phyloP scores from a whole-genome alignment of 2,113 vertebrate species.

The Pantherophis guttatus region DNA sequence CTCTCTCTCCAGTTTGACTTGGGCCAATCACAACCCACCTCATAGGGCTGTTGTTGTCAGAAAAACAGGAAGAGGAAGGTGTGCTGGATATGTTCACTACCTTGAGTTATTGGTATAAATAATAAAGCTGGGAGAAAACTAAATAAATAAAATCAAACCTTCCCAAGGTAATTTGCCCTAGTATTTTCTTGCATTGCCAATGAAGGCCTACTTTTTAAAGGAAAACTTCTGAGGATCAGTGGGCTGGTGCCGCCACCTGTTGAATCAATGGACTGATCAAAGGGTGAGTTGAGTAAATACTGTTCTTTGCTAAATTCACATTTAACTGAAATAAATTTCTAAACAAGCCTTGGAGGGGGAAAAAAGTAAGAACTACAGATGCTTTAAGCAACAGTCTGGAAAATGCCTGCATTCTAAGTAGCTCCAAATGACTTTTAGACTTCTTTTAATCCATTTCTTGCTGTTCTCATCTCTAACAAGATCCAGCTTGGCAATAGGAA shows the following conservation, averaged over 20 bases:
- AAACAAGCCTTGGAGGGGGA: background rate
- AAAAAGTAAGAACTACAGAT: background rate
- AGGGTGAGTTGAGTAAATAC: background rate
- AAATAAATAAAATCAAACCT: background rate
- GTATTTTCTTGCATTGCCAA: too few species aligned
- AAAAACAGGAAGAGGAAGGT: background rate
- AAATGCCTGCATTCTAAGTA: background rate
- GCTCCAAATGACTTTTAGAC: background rate
- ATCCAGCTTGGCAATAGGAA: background rate
- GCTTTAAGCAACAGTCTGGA: background rate
- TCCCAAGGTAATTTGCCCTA: background rate
- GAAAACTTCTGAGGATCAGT: background rate
- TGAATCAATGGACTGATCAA: background rate
- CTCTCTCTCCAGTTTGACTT: background rate
- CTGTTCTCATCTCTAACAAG: slow-evolving; percentile 15
- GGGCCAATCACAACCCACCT: background rate
- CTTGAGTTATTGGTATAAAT: background rate
- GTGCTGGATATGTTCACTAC: background rate
- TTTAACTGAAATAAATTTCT: background rate
- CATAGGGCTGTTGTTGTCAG: background rate
- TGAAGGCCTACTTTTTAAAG: background rate
- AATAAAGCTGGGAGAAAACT: background rate
- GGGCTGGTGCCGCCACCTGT: background rate
- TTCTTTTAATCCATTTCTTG: background rate
- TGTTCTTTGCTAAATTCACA: background rate